Evolutionary conservation across 2,888 invertebrate species (phyloP).

Genomic region (Embidobia sp.): DNA sequence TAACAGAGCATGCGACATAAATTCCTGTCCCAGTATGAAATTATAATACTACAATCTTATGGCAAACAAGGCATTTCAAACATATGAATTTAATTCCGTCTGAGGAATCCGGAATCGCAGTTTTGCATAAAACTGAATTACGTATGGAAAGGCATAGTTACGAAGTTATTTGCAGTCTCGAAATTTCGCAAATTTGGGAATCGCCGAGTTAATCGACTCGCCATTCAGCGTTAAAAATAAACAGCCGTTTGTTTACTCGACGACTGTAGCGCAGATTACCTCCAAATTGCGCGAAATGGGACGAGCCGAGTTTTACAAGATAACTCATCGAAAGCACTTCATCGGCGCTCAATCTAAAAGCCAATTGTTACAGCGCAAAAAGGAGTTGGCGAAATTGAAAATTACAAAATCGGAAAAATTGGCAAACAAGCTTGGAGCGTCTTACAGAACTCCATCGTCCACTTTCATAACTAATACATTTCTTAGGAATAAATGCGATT

Average conservation of each 20-base stretch:
- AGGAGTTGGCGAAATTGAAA: conserved; percentile 8
- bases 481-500: not conserved
- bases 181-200: conserved; percentile 16
- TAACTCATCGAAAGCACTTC: not conserved
- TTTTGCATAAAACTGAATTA: conserved; percentile 43
- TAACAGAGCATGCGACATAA: conserved; percentile 27
- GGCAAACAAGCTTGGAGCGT: not conserved
- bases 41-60: conserved; percentile 45
- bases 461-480: not conserved
- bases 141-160: conserved; percentile 27
- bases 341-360: conserved; percentile 5
- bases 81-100: conserved; percentile 40
- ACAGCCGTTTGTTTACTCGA: conserved; percentile 6
- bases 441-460: not conserved
- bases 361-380: conserved; percentile 15
- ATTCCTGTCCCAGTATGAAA: conserved; percentile 28
- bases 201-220: conserved; percentile 10
- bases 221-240: not conserved
- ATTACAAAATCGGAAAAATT: not conserved
- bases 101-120: conserved; percentile 32
- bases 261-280: not conserved
- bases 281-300: conserved; percentile 1
- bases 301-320: conserved; percentile 7
- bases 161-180: conserved; percentile 18
- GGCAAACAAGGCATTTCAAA: conserved; percentile 45